These are phyloP conservation scores for Lydus trimaculatus DNA, from an alignment of 2,888 invertebrate genomes.

Conservation along the genomic window DNA sequence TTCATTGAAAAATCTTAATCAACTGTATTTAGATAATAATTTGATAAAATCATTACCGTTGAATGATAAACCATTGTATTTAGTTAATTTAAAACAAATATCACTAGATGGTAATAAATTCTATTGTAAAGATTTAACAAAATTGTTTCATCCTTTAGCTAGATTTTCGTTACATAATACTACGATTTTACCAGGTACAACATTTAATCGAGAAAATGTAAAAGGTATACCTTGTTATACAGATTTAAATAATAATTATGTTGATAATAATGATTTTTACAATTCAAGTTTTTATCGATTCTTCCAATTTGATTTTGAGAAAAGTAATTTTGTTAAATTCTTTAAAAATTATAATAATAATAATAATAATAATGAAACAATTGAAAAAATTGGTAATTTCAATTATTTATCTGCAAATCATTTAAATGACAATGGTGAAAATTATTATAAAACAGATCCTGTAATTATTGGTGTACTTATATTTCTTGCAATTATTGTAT, in stretches of 20 bases:
- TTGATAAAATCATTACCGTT: slow-evolving; percentile 10
- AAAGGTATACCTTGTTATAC: slow-evolving; percentile 14
- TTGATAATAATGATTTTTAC: background rate
- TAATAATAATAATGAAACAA: background rate
- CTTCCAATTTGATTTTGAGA: slow-evolving; percentile 11
- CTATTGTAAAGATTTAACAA: slow-evolving; percentile 10
- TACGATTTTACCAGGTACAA: background rate
- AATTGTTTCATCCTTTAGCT: background rate
- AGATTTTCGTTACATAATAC: too few relatives aligned
- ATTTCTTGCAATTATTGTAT: background rate
- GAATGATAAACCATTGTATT: background rate
- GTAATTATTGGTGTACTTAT: background rate
- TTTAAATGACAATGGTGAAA: background rate
- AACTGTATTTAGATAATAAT: slow-evolving; percentile 13
- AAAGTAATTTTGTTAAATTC: slow-evolving; percentile 14
- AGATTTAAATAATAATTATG: background rate
- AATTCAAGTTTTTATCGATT: slow-evolving; percentile 14
- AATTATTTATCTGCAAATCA: background rate
- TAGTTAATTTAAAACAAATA: background rate
- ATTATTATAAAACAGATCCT: background rate
- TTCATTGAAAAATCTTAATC: background rate
- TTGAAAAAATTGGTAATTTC: background rate
- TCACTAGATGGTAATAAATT: slow-evolving; percentile 15
- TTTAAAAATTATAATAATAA: background rate
- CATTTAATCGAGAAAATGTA: background rate